These are phyloP conservation scores for Medauroidea extradentata DNA, from an alignment of 1,140 invertebrate species.

Conservation along the genomic window DNA sequence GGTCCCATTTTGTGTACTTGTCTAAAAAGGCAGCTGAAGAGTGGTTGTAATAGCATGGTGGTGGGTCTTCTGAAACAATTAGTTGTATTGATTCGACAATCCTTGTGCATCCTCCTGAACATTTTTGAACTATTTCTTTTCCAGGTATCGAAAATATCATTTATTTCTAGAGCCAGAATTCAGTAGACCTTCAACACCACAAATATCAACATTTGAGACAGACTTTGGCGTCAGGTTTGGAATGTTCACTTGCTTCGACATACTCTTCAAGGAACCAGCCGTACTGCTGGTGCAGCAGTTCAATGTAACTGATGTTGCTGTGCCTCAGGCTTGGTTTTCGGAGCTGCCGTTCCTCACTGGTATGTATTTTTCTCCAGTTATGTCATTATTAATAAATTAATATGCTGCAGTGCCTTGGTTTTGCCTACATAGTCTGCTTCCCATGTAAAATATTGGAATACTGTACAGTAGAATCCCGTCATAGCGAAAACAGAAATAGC, in stretches of 20 bases:
- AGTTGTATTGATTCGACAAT: too few species aligned
- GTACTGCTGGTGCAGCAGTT: conserved; percentile 48
- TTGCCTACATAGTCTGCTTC: too few species aligned
- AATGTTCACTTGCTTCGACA: conserved; percentile 69
- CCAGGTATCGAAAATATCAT: conserved; percentile 72
- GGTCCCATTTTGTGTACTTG: too few species aligned
- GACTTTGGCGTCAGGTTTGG: conserved; percentile 82
- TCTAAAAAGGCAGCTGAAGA: too few species aligned
- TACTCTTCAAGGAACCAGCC: conserved; percentile 60
- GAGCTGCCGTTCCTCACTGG: conserved; percentile 66
- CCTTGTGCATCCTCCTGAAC: neutral
- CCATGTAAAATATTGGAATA: too few species aligned
- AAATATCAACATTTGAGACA: conserved; percentile 60
- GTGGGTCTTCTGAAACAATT: too few species aligned
- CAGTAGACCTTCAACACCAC: conserved; percentile 45
- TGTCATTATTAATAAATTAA: too few species aligned
- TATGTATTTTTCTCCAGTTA: too few species aligned
- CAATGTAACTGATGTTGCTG: conserved; percentile 62
- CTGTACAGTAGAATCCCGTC: too few species aligned
- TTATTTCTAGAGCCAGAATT: conserved; percentile 55
- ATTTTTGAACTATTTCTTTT: conserved; percentile 8
- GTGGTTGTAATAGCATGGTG: too few species aligned
- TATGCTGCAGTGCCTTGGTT: too few species aligned
- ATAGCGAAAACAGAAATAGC: too few species aligned
- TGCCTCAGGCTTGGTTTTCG: conserved; percentile 67